A percentile compares a stretch with the other conserved stretches of the same genome.
These are phyloP conservation scores for Cirrhinus molitorella DNA, from an alignment of 2,797 vertebrate species.

Conservation along the genomic window DNA sequence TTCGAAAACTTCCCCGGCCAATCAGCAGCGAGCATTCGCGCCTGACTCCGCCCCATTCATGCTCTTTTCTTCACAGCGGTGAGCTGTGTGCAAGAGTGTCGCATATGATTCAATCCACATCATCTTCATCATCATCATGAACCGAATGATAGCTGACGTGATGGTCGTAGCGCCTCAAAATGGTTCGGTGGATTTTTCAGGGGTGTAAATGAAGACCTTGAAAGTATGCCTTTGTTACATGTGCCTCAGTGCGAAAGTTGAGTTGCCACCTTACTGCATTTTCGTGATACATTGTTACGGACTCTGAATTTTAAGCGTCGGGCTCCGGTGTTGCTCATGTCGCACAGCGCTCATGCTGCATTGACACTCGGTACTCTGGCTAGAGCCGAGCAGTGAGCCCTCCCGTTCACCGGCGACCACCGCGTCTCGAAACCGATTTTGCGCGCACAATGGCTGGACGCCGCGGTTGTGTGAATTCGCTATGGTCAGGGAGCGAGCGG, in stretches of 20 bases:
- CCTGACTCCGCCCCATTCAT: constrained; percentile 41
- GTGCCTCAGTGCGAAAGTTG: constrained; percentile 57
- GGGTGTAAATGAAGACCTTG: neutral
- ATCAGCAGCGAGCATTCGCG: constrained; percentile 60
- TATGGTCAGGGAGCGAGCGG: constrained; percentile 83
- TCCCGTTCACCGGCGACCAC: constrained; percentile 38
- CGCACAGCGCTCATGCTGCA: constrained; percentile 52
- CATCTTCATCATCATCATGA: constrained; percentile 40
- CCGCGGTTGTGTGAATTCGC: constrained; percentile 79
- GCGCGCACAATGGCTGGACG: constrained; percentile 77
- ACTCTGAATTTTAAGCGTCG: constrained; percentile 58
- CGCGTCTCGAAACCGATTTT: constrained; percentile 29
- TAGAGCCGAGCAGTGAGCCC: constrained; percentile 13
- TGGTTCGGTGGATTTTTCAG: constrained; percentile 7
- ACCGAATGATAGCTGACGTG: constrained; percentile 18
- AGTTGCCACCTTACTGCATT: neutral
- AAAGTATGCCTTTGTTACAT: constrained; percentile 35
- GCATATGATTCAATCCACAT: constrained; percentile 49
- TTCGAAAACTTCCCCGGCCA: constrained; percentile 82
- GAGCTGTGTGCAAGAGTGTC: constrained; percentile 61
- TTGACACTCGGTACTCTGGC: constrained; percentile 61
- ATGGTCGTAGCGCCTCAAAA: neutral
- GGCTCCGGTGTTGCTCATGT: constrained; percentile 35
- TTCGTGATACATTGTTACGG: constrained; percentile 36
- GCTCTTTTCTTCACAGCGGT: constrained; percentile 67